phyloP scores from a whole-genome alignment of 2,797 vertebrate species.

The Rhinichthys osculus region DNA sequence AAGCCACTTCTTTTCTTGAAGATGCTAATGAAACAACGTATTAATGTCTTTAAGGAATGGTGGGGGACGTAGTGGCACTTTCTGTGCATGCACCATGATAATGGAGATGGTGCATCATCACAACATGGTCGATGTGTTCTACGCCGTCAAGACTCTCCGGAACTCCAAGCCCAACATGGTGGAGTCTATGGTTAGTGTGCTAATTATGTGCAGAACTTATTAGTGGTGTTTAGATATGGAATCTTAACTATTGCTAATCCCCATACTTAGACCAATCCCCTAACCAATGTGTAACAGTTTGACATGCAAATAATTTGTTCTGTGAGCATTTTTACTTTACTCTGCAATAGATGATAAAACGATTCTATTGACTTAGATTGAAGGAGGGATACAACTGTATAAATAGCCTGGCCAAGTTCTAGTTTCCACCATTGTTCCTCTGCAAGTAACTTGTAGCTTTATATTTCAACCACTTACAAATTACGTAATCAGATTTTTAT shows the following conservation, averaged over 20 bases:
- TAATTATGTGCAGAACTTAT: not conserved
- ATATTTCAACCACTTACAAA: not conserved
- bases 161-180: conserved; percentile 99
- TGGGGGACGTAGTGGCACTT: conserved; percentile 92
- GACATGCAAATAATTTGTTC: not conserved
- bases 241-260: not conserved
- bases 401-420: not conserved
- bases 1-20: not conserved
- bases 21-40: conserved; percentile 7
- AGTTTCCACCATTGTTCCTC: not conserved
- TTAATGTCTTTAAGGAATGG: conserved; percentile 83
- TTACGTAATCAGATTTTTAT: not conserved
- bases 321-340: not conserved
- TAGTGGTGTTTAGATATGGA: not conserved
- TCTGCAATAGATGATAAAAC: not conserved
- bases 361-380: not conserved
- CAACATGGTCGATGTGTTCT: conserved; percentile 93
- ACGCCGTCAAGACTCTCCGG: conserved; percentile 93
- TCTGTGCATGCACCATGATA: conserved; percentile 92
- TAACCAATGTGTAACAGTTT: not conserved
- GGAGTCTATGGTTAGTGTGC: conserved; percentile 90
- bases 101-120: conserved; percentile 96
- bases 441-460: not conserved
- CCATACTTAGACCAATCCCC: not conserved
- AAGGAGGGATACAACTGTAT: not conserved